Percentiles rank a stretch among this genome's conserved stretches.
These are phyloP conservation scores for Arion vulgaris DNA, from an alignment of 1,140 invertebrate species.

Conservation along the genomic window DNA sequence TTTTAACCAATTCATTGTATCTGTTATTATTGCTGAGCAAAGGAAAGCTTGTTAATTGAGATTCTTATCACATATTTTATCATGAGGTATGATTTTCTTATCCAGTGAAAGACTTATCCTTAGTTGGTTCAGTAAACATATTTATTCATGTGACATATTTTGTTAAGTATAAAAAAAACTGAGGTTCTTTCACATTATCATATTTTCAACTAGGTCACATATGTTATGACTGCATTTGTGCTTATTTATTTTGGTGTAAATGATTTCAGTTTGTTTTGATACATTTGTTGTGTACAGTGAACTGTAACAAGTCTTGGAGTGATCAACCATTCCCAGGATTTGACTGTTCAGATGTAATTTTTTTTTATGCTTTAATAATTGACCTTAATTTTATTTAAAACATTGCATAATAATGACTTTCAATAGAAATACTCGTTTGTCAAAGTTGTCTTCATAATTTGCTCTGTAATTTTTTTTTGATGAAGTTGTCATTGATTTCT, in stretches of 20 bases:
- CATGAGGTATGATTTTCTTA: background rate
- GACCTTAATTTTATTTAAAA: background rate
- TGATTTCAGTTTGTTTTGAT: background rate
- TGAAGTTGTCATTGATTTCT: background rate
- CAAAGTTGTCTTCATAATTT: background rate
- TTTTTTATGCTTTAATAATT: background rate
- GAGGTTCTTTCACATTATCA: background rate
- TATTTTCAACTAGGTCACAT: too few species aligned
- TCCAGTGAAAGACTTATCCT: background rate
- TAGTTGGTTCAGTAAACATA: background rate
- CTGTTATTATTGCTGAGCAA: background rate
- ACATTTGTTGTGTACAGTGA: background rate
- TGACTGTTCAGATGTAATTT: background rate
- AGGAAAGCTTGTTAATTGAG: background rate
- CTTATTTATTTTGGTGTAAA: constrained; percentile 1
- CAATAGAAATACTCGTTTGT: background rate
- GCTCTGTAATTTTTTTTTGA: background rate
- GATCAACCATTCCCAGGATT: too few species aligned
- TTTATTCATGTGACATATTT: constrained; percentile 4
- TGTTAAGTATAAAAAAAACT: too few species aligned
- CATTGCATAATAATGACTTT: background rate
- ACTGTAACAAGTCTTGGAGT: background rate
- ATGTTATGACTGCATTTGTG: background rate
- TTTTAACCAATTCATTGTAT: background rate
- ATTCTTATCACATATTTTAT: background rate